A percentile compares a stretch with the other conserved stretches of the same genome.
Evolutionary conservation across 2,888 invertebrate genomes (phyloP).

Genomic region (Drosophila ezoana): DNA sequence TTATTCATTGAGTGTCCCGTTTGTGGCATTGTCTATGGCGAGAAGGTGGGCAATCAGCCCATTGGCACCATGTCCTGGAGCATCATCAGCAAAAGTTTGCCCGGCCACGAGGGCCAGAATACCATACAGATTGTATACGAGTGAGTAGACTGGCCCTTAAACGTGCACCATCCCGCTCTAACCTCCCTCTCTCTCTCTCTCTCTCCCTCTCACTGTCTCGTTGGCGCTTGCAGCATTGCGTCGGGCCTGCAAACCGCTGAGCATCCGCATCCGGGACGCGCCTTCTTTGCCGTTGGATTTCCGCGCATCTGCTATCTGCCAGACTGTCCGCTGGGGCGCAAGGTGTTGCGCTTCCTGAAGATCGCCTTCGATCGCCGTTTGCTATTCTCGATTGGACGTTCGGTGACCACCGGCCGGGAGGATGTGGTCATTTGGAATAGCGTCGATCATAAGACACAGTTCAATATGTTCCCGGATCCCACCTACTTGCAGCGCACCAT

Average conservation of each 20-base stretch:
- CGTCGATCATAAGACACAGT: constrained; percentile 94
- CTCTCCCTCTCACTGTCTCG: constrained; percentile 4
- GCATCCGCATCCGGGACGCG: constrained; percentile 92
- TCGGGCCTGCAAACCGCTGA: constrained; percentile 92
- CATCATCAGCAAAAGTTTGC: constrained; percentile 88
- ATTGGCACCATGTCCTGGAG: constrained; percentile 93
- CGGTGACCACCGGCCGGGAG: constrained; percentile 95
- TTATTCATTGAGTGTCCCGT: constrained; percentile 94
- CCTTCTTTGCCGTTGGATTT: constrained; percentile 95
- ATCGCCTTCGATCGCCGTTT: constrained; percentile 93
- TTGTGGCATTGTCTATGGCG: constrained; percentile 94
- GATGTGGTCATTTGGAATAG: constrained; percentile 97
- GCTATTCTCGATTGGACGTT: constrained; percentile 94
- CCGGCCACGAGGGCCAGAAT: constrained; percentile 88
- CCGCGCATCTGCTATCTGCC: constrained; percentile 93
- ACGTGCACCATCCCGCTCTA: background rate
- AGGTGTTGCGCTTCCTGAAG: constrained; percentile 90
- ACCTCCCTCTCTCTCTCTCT: background rate
- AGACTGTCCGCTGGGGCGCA: constrained; percentile 92
- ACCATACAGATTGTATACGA: constrained; percentile 94
- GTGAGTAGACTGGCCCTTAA: constrained; percentile 85
- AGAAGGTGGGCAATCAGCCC: constrained; percentile 92
- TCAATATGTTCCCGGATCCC: constrained; percentile 91
- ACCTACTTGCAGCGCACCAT: constrained; percentile 89
- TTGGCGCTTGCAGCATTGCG: constrained; percentile 88